Percentiles rank a stretch among this genome's conserved stretches.
Conservation (phyloP, 2,888 invertebrate genomes). For the Auanema freiburgensis region DNA sequence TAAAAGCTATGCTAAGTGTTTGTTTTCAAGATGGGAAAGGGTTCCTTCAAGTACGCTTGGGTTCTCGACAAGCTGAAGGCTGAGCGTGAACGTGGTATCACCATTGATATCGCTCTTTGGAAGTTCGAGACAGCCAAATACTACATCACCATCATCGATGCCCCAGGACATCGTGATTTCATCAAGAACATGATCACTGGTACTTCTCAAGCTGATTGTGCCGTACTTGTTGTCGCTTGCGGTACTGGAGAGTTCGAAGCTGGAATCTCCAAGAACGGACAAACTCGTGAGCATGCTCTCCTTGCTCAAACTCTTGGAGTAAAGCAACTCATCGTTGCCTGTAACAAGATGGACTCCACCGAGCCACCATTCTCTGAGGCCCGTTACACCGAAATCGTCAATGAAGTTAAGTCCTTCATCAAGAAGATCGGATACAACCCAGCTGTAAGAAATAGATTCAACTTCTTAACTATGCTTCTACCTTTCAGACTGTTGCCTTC, state of each 20-base stretch:
- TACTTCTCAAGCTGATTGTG: constrained; percentile 82
- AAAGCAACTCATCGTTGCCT: constrained; percentile 96
- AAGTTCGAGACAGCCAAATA: constrained; percentile 64
- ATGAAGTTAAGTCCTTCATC: constrained; percentile 86
- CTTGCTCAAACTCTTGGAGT: constrained; percentile 97
- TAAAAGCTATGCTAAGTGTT: too few relatives aligned
- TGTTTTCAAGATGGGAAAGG: constrained; percentile 69
- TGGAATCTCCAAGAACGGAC: constrained; percentile 98
- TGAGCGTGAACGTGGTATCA: constrained; percentile 65
- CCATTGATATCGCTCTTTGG: constrained; percentile 65
- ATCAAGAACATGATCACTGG: constrained; percentile 99
- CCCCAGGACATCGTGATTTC: constrained; percentile 99
- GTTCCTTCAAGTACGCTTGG: constrained; percentile 99
- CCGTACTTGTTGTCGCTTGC: constrained; percentile 95
- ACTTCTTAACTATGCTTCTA: too few relatives aligned
- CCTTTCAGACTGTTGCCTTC: constrained; percentile 91
- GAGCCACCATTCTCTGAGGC: constrained; percentile 91
- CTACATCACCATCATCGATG: constrained; percentile 82
- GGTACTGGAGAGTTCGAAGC: constrained; percentile 99
- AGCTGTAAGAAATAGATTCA: constrained; percentile 65
- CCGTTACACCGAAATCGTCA: constrained; percentile 98
- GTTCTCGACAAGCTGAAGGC: constrained; percentile 98
- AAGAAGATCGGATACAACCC: constrained; percentile 99
- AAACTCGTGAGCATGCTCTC: constrained; percentile 97
- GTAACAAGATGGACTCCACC: constrained; percentile 99